Conservation (phyloP, 1,140 invertebrate species). For the Schmidtea mediterranea region DNA sequence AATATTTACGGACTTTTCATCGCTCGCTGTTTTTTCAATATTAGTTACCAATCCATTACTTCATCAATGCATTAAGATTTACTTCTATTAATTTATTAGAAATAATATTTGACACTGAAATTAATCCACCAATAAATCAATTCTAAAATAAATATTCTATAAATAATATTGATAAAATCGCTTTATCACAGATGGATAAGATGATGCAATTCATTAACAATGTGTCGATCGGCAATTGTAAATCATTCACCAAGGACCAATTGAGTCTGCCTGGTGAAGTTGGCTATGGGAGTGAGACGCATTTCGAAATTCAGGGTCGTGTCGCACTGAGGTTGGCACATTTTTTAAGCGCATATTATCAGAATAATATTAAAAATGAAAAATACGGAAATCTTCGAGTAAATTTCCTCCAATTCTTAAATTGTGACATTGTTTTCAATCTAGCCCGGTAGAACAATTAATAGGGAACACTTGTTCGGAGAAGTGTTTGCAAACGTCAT, state of each 20-base stretch:
- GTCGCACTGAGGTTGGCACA: constrained; percentile 75
- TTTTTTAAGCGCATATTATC: constrained; percentile 70
- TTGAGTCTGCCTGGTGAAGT: constrained; percentile 37
- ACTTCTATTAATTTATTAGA: no score
- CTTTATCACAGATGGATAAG: no score
- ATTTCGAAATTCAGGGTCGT: constrained; percentile 72
- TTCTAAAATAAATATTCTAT: no score
- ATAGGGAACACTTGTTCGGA: constrained; percentile 23
- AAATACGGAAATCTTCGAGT: constrained; percentile 63
- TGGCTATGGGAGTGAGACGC: constrained; percentile 50
- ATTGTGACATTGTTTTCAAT: constrained; percentile 5
- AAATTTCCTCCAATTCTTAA: constrained; percentile 73
- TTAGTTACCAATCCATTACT: no score
- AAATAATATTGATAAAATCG: no score
- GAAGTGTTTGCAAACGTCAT: constrained; percentile 55
- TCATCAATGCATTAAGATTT: no score
- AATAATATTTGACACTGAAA: no score
- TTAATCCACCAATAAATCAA: no score
- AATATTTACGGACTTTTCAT: no score
- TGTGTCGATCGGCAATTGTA: constrained; percentile 4
- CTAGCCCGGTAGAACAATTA: constrained; percentile 16
- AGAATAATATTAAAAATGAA: constrained; percentile 69
- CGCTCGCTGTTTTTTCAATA: no score
- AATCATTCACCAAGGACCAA: background rate
- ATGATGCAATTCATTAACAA: no score